These are phyloP conservation scores for Phasia obesa DNA, from an alignment of 2,888 invertebrate genomes.

Conservation along the genomic window DNA sequence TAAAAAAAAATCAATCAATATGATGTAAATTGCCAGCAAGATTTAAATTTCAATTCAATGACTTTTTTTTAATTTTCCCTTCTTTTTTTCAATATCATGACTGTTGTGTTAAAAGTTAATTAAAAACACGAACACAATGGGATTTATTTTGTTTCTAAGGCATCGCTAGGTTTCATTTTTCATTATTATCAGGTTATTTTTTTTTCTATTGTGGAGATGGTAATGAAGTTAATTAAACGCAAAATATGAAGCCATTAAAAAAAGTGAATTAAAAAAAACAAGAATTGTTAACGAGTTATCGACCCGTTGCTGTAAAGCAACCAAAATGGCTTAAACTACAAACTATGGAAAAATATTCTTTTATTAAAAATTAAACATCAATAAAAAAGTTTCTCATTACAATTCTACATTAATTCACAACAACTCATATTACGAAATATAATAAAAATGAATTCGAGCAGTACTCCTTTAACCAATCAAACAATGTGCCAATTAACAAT, in stretches of 20 bases:
- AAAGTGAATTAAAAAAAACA: not conserved
- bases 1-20: not conserved
- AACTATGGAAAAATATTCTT: no score
- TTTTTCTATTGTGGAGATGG: not conserved
- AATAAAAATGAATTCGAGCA: not conserved
- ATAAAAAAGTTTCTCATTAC: no score
- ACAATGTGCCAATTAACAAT: no score
- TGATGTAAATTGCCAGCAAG: slow-evolving; percentile 17
- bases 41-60: slow-evolving; percentile 24
- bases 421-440: no score
- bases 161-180: not conserved
- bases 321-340: no score
- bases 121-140: slow-evolving; percentile 45
- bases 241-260: not conserved
- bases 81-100: not conserved
- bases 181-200: not conserved
- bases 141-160: slow-evolving; percentile 39
- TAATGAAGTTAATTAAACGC: slow-evolving; percentile 7
- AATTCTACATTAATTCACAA: no score
- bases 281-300: no score
- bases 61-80: not conserved
- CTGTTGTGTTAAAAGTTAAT: slow-evolving; percentile 49
- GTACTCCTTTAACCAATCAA: no score
- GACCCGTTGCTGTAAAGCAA: no score
- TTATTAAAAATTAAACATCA: no score